A percentile compares a stretch with the other conserved stretches of the same genome.
Evolutionary conservation across 2,888 invertebrate species (phyloP).

Genomic region (Theretra japonica): DNA sequence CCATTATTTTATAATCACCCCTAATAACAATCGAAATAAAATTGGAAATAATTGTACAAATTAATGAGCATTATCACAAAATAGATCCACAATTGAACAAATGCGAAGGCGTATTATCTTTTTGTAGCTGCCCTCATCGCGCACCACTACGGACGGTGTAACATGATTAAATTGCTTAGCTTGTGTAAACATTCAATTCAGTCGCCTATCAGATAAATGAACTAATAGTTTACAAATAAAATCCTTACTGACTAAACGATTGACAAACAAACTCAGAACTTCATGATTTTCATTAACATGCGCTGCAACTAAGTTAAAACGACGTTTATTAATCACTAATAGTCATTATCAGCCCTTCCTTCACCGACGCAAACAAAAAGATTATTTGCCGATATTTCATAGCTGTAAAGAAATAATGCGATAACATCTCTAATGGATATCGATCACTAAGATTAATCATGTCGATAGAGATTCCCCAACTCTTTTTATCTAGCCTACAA

Average conservation of each 20-base stretch:
- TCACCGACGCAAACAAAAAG: neutral
- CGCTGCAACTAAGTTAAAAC: too few species aligned
- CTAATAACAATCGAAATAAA: neutral
- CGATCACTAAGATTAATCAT: slow-evolving; percentile 39
- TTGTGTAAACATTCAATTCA: too few species aligned
- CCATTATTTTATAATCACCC: neutral
- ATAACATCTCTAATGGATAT: slow-evolving; percentile 30
- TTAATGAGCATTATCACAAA: neutral
- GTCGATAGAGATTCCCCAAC: slow-evolving; percentile 41
- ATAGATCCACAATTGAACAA: too few species aligned
- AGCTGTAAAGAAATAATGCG: slow-evolving; percentile 29
- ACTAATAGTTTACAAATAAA: too few species aligned
- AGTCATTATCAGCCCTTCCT: neutral
- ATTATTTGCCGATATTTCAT: neutral
- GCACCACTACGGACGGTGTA: too few species aligned
- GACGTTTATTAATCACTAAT: neutral
- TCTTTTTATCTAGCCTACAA: slow-evolving; percentile 37
- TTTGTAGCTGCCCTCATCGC: too few species aligned
- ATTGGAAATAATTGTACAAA: neutral
- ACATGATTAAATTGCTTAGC: too few species aligned
- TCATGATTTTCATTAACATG: too few species aligned
- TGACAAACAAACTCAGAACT: too few species aligned
- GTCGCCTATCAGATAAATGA: too few species aligned
- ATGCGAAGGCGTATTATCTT: too few species aligned
- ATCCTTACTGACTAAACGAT: too few species aligned